phyloP scores from a whole-genome alignment of 2,797 vertebrate species.

The Chrosomus eos region DNA sequence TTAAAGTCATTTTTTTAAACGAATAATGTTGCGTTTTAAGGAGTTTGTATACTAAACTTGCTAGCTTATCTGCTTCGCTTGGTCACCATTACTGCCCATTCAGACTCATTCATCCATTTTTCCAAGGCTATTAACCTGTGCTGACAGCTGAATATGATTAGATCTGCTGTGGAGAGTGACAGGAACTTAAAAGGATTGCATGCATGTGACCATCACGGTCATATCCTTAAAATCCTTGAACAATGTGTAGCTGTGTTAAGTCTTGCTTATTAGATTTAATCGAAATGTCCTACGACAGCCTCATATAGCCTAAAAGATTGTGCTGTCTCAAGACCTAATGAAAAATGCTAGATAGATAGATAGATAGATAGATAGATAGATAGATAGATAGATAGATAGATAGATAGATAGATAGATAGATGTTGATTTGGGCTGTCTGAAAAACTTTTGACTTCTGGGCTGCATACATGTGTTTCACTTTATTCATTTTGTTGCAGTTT shows the following conservation, averaged over 20 bases:
- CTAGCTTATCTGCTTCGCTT: conserved; percentile 20
- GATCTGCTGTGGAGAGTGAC: neutral
- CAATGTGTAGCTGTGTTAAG: conserved; percentile 34
- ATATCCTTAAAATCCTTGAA: conserved; percentile 29
- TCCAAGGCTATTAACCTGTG: neutral
- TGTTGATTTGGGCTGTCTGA: neutral
- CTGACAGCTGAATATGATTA: conserved; percentile 1
- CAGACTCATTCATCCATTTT: conserved; percentile 8
- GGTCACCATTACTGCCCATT: conserved; percentile 12
- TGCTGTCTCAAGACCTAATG: neutral
- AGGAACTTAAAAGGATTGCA: conserved; percentile 13
- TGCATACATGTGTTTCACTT: neutral
- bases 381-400: neutral
- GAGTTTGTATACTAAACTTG: conserved; percentile 43
- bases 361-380: neutral
- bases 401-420: too few species aligned
- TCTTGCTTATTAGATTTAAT: conserved; percentile 30
- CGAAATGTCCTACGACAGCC: neutral
- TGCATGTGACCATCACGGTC: conserved; percentile 13
- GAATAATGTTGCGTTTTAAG: neutral
- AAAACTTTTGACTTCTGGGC: neutral
- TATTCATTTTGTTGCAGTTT: neutral
- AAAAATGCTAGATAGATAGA: neutral
- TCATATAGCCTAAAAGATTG: neutral
- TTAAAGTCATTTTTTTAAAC: neutral